Percentiles rank a stretch among this genome's conserved stretches.
These are phyloP conservation scores for Acanthopagrus latus DNA, from an alignment of 2,797 vertebrate genomes.

Conservation along the genomic window DNA sequence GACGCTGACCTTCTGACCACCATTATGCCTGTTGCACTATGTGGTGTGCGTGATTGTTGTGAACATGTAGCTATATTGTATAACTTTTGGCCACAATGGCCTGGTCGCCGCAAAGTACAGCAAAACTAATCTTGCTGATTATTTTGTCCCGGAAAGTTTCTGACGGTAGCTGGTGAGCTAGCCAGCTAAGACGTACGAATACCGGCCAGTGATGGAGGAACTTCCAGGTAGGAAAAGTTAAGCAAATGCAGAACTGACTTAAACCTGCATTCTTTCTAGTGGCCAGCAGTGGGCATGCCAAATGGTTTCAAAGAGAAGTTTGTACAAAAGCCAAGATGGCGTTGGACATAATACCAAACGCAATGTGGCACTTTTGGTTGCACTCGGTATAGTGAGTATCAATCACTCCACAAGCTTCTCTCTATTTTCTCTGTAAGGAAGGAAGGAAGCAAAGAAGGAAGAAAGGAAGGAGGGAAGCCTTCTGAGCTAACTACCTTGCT, in stretches of 20 bases:
- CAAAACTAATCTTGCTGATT: neutral
- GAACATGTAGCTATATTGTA: slow-evolving; percentile 2
- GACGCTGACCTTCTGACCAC: slow-evolving; percentile 62
- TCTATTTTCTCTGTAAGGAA: neutral
- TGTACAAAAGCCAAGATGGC: too few species aligned
- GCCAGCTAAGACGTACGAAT: neutral
- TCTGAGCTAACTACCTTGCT: neutral
- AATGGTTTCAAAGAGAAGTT: too few species aligned
- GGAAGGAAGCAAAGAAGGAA: too few species aligned
- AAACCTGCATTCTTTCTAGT: too few species aligned
- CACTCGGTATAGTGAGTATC: neutral
- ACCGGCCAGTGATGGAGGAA: too few species aligned
- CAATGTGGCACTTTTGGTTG: too few species aligned
- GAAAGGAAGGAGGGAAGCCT: too few species aligned
- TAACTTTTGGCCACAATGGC: neutral
- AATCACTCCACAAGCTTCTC: neutral
- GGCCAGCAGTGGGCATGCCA: too few species aligned
- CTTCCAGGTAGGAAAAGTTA: too few species aligned
- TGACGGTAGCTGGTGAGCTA: neutral
- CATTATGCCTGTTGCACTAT: slow-evolving; percentile 26
- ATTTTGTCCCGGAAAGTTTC: neutral
- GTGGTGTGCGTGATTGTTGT: slow-evolving; percentile 15
- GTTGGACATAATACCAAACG: too few species aligned
- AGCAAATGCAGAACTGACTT: too few species aligned
- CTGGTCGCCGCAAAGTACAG: neutral